A percentile compares a stretch with the other conserved stretches of the same genome.
phyloP scores from a whole-genome alignment of 1,140 invertebrate genomes.

The Brachionus paranguensis region DNA sequence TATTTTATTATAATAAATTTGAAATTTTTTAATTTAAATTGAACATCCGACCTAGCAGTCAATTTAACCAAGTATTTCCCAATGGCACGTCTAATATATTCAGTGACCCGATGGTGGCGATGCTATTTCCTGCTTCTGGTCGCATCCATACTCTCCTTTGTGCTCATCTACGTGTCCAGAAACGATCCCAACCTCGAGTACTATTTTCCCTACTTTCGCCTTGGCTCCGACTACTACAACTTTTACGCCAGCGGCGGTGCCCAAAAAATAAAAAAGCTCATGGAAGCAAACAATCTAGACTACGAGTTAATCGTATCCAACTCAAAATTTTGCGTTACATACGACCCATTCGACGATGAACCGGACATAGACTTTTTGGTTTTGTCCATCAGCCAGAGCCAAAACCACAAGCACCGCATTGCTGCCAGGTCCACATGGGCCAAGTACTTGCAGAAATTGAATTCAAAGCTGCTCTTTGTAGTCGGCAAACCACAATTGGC shows the following conservation, averaged over 20 bases:
- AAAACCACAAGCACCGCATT: neutral
- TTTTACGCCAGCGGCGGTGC: slow-evolving; percentile 1
- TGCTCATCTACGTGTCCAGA: slow-evolving; percentile 1
- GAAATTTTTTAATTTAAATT: neutral
- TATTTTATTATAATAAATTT: neutral
- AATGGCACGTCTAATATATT: neutral
- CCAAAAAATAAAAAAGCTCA: slow-evolving; percentile 32
- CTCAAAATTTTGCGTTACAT: neutral
- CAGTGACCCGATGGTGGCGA: slow-evolving; percentile 5
- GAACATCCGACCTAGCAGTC: neutral
- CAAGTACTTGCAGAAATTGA: slow-evolving; percentile 18
- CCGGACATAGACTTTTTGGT: neutral
- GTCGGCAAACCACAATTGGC: neutral
- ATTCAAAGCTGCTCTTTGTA: slow-evolving; percentile 21
- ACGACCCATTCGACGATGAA: neutral
- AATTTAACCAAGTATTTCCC: neutral
- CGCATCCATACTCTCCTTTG: slow-evolving; percentile 5
- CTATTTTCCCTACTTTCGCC: slow-evolving; percentile 39
- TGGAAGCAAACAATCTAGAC: slow-evolving; percentile 20
- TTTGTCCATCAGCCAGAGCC: neutral
- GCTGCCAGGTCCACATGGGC: slow-evolving; percentile 21
- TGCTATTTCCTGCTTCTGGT: slow-evolving; percentile 15
- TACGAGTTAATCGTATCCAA: neutral
- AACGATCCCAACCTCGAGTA: neutral
- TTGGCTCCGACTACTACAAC: slow-evolving; percentile 34